Conservation (phyloP, 2,888 invertebrate genomes). For the Serripes groenlandicus region DNA sequence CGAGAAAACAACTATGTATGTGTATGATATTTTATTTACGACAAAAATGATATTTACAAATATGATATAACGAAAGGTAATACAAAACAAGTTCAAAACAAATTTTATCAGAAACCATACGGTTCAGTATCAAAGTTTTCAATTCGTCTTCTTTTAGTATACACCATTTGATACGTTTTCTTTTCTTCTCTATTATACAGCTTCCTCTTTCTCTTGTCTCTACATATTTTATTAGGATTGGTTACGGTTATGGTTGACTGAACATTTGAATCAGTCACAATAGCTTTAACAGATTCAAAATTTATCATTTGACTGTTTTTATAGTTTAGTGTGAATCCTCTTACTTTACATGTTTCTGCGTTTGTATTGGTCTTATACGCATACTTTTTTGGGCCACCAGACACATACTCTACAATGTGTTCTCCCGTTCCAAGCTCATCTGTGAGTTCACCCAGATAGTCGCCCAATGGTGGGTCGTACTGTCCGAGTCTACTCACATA, state of each 20-base stretch:
- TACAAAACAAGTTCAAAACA: background rate
- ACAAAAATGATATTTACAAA: too few species aligned
- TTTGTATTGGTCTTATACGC: too few species aligned
- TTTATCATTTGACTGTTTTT: constrained; percentile 44
- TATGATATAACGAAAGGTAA: too few species aligned
- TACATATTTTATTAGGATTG: constrained; percentile 60
- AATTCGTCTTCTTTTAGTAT: constrained; percentile 55
- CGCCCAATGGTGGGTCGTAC: too few species aligned
- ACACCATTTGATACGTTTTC: constrained; percentile 82
- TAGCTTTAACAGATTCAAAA: constrained; percentile 37
- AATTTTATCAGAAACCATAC: constrained; percentile 23
- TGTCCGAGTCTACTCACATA: too few species aligned
- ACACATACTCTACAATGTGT: too few species aligned
- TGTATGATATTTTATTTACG: too few species aligned
- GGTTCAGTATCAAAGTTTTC: constrained; percentile 59
- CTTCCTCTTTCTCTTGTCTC: constrained; percentile 89
- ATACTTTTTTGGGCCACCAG: too few species aligned
- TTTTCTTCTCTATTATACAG: constrained; percentile 89
- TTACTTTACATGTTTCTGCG: too few species aligned
- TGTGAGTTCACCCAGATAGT: too few species aligned
- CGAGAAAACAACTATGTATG: too few species aligned
- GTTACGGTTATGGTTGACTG: constrained; percentile 30
- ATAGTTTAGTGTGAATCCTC: constrained; percentile 72
- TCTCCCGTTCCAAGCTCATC: too few species aligned
- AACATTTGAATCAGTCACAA: constrained; percentile 28